These are phyloP conservation scores for Thera obeliscata DNA, from an alignment of 2,888 invertebrate species.

Conservation along the genomic window DNA sequence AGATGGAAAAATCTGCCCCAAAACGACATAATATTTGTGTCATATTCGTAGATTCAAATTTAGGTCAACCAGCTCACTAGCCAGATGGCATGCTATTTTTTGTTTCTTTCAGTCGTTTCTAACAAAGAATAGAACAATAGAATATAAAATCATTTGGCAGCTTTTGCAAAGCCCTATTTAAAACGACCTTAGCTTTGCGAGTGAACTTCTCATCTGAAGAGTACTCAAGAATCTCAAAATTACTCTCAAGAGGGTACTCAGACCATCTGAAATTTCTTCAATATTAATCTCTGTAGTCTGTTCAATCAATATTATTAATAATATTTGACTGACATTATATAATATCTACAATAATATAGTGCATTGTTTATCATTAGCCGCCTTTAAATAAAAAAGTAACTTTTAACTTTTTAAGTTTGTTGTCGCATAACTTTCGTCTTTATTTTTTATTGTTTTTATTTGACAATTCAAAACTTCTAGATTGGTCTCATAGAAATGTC, in stretches of 20 bases:
- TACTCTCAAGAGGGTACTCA: not conserved
- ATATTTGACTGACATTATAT: too few species aligned
- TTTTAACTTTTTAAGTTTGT: too few species aligned
- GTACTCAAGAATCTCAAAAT: conserved; percentile 4
- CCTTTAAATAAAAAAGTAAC: too few species aligned
- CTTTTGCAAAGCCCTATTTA: conserved; percentile 4
- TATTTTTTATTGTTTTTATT: too few species aligned
- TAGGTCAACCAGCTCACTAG: not conserved
- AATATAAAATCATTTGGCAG: not conserved
- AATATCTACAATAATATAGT: too few species aligned
- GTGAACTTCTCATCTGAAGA: not conserved
- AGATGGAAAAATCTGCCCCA: too few species aligned
- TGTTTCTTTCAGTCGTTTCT: not conserved
- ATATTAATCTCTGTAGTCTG: too few species aligned
- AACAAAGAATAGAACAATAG: not conserved
- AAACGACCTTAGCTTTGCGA: conserved; percentile 1
- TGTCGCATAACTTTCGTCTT: too few species aligned
- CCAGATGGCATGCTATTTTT: conserved; percentile 2
- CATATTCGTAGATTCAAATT: not conserved
- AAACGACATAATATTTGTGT: not conserved
- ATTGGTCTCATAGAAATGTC: too few species aligned
- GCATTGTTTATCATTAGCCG: too few species aligned
- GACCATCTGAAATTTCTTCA: not conserved
- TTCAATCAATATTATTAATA: not conserved
- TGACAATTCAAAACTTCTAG: too few species aligned